Base-by-base conservation (phyloP, 2,888 invertebrate genomes). In the Uloborus plumipes region DNA sequence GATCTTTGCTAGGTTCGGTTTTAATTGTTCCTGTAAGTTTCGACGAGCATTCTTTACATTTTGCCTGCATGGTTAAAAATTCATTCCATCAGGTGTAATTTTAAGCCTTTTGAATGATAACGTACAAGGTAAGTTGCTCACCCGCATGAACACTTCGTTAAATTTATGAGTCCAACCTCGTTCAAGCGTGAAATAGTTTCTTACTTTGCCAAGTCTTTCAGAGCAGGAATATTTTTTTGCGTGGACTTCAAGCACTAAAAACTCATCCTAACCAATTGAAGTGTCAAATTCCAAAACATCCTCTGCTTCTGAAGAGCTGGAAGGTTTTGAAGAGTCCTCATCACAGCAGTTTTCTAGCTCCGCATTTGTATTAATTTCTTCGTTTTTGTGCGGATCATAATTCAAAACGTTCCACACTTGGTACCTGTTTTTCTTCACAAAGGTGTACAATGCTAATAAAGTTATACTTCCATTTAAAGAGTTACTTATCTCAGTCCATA, bases 151-250 rank as follows among this genome's bases (percentile, higher is more conserved):
- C 13, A 58, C 2, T 20, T 58, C 58, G 18, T 58, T 58, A 7
- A 58, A n/a, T n/a, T 58, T 58, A 11, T 58, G 58, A 20, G 58
- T 58, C 58, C 58, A 58, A 11, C 18, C 58, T 58, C 18, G 15
- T 58, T 58, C n/a, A 1, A 14, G 18, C n/a, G 58, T 58, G 11
- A 58, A 58, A 58, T 58, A 58, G 20, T 58, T 58, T 58, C 58
- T 58, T 2, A 11, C 11, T 18, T 58, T 58, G n/a, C 58, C 18
- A n/a, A n/a, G n/a, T n/a, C 15, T 22, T n/a, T 58, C 58, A 11
- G 58, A 58, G 20, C 58, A 58, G 4, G n/a, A 20, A 58, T 58
- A 58, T 11, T 13, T 3, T 58, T 58, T 58, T 1, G n/a, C 58
- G 2, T 58, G n/a, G 2, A 58, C 2, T 11, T 20, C 13, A n/a